A percentile compares a stretch with the other conserved stretches of the same genome.
phyloP scores from a whole-genome alignment of 2,888 invertebrate species.

The Endotricha flammealis region DNA sequence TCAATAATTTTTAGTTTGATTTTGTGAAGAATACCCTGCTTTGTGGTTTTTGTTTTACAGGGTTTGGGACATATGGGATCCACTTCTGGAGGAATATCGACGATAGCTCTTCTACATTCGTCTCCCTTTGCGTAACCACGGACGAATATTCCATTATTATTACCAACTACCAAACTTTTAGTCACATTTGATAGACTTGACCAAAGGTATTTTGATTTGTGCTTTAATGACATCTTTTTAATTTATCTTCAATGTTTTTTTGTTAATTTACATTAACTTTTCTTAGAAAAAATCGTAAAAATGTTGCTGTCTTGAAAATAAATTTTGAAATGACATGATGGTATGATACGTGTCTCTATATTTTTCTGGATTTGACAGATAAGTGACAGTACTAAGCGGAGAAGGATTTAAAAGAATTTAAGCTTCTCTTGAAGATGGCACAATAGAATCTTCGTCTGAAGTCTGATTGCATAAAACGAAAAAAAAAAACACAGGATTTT shows the following conservation, averaged over 20 bases:
- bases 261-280: conserved; percentile 20
- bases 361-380: too few relatives aligned
- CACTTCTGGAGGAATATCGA: conserved; percentile 42
- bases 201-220: conserved; percentile 32
- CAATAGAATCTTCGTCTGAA: too few relatives aligned
- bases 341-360: too few relatives aligned
- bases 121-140: conserved; percentile 40
- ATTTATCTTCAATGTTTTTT: conserved; percentile 15
- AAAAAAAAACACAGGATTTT: too few relatives aligned
- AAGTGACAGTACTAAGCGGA: too few relatives aligned
- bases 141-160: conserved; percentile 17
- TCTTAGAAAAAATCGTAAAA: conserved; percentile 21
- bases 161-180: conserved; percentile 17
- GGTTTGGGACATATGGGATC: conserved; percentile 44
- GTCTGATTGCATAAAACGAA: too few relatives aligned
- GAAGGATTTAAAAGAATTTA: too few relatives aligned
- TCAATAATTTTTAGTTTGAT: conserved; percentile 59
- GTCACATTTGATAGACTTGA: conserved; percentile 23
- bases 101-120: conserved; percentile 48
- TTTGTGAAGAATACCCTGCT: conserved; percentile 51
- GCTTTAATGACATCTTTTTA: conserved; percentile 18
- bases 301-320: conserved; percentile 29
- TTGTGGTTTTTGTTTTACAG: conserved; percentile 41
- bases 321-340: neutral
- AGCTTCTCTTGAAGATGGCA: too few relatives aligned